Evolutionary conservation across 1,140 invertebrate species (phyloP), one percentile per base, ranked within the genome.

Genomic region (Yoshiicerus persimilis): DNA sequence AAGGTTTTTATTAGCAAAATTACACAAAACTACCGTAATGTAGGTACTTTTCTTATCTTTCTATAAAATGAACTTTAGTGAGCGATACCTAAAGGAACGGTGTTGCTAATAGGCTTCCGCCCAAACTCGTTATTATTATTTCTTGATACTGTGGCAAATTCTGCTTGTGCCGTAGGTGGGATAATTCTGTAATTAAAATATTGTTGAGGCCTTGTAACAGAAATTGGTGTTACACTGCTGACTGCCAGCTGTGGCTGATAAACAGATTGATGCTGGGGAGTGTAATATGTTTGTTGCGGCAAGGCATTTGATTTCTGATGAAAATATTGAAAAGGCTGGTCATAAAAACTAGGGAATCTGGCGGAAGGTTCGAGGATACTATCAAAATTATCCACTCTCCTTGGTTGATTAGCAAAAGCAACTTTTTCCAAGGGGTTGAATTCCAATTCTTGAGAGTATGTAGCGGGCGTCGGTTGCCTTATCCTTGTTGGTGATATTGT

Each of bases 261-360:
- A 66, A 27, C n/a, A n/a, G 13, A 20, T 23, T 20, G 30, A 4
- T 85, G 34, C 32, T 47, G 84, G 1, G 34, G 84, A 34, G 20
- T 25, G 13, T 86, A 56, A 66, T 66, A 56, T 39, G 66, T 56
- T 38, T 70, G 85, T 27, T 70, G 85, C 9, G 34, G 85, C 25
- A 84, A 27, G 6, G 6, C 25, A 47, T 62, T 41, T 30, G 47
- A 32, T 62, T 84, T 86, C n/a, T 70, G 56, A 38, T 70, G 47
- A 16, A 86, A 64, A 70, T 47, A 86, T 38, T 86, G 47, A 16
- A 86, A 86, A 34, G 85, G 85, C 11, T 86, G 47, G 10, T 86
- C 64, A 23, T 66, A 86, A 39, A 86, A 86, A 36, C 23, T 34
- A n/a, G n/a, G 36, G 27, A 66, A 70, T 30, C 34, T 32, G 10